These are phyloP conservation scores for Brenthis ino DNA, from an alignment of 2,888 invertebrate genomes.

Conservation along the genomic window DNA sequence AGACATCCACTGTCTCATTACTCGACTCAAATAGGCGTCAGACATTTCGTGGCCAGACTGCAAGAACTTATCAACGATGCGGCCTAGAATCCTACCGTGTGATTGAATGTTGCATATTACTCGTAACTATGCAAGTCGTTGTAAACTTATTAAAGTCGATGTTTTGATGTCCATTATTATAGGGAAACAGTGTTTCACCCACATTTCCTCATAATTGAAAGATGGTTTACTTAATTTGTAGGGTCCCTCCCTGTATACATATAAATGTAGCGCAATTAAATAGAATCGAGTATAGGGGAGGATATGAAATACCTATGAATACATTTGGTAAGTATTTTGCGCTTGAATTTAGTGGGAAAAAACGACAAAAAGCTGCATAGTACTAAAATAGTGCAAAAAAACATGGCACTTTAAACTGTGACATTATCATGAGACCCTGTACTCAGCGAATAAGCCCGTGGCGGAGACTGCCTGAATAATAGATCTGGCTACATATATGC, in stretches of 20 bases:
- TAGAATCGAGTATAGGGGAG: conserved; percentile 27
- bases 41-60: conserved; percentile 26
- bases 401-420: conserved; percentile 22
- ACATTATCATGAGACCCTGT: conserved; percentile 23
- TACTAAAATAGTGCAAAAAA: conserved; percentile 7
- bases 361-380: too few species aligned
- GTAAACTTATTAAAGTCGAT: conserved; percentile 28
- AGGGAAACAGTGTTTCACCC: conserved; percentile 26
- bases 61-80: conserved; percentile 26
- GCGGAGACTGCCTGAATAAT: conserved; percentile 26
- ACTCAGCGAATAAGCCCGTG: conserved; percentile 24
- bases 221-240: conserved; percentile 22
- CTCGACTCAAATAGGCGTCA: conserved; percentile 14
- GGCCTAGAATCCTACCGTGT: conserved; percentile 18
- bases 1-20: conserved; percentile 14
- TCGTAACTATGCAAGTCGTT: conserved; percentile 17
- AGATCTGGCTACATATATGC: conserved; percentile 19
- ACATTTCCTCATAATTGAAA: conserved; percentile 33
- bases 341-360: too few species aligned
- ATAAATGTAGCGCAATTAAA: conserved; percentile 27
- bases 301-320: neutral
- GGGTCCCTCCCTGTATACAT: conserved; percentile 24
- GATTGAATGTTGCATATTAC: conserved; percentile 26
- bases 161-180: neutral
- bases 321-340: too few species aligned